Base-by-base conservation (phyloP, 2,888 invertebrate species). In the Pheosia gnoma region DNA sequence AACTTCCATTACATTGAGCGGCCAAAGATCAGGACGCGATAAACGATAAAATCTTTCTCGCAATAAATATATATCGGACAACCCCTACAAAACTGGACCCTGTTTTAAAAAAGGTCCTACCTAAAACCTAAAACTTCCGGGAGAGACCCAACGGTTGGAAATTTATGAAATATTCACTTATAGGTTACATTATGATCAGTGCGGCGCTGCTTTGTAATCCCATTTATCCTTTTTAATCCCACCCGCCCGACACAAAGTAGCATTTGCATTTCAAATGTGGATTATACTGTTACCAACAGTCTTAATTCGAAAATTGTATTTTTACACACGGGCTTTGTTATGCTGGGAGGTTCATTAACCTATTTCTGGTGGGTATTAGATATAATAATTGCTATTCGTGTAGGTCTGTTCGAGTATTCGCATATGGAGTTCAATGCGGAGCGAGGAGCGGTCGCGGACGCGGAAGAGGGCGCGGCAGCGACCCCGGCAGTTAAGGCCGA, bases 351-450 rank as follows among this genome's bases (percentile, higher is more conserved):
- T 63, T 9, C 13, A 51, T 51, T 51, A 51, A 25, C 13, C 51
- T 51, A 1, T 25, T 25, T 25, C 51, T 25, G 25, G n/a, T 9
- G 7, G n/a, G 25, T 49, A 13, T 49, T 49, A 9, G 4, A 47
- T 47, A 47, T 11, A 47, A 47, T 47, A 47, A 25, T 25, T 49
- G 49, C 51, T 8, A 41, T 47, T 56, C 43, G 45, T 58, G 39
- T 86, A 96, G 96, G 96, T 75, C 86, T 96, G 69, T 96, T 97
- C 82, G 95, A 96, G 71, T 96, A 96, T 81, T 96, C 96, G 36
- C 96, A 97, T 84, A 96, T 97, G 96, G 96, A 96, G 79, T 97
- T 96, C 81, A 96, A 96, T 73, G 96, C 95, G 39, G 96, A 96
- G 82, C 91, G 96, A 41, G 96, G 96, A 75, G 94, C 95, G 49